A percentile compares a stretch with the other conserved stretches of the same genome.
phyloP scores from a whole-genome alignment of 2,888 invertebrate species.

The Polietes domitor region DNA sequence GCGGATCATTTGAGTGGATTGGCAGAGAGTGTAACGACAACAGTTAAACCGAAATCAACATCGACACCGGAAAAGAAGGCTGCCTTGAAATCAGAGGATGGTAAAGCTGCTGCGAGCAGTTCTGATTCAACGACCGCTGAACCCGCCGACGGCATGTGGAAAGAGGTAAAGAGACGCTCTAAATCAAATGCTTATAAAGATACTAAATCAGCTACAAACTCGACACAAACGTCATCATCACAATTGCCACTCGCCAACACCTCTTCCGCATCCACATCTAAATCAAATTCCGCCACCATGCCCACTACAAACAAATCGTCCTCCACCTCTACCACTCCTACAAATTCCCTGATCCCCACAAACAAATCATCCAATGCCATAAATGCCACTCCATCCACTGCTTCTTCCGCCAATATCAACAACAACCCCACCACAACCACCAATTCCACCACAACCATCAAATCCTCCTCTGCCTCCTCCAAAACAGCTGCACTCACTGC shows the following conservation, averaged over 20 bases:
- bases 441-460: constrained; percentile 66
- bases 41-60: constrained; percentile 68
- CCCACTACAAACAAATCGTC: constrained; percentile 64
- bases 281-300: constrained; percentile 56
- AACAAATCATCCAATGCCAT: constrained; percentile 68
- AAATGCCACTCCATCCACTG: constrained; percentile 55
- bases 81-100: neutral
- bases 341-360: constrained; percentile 24
- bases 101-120: constrained; percentile 45
- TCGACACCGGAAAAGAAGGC: constrained; percentile 72
- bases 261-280: constrained; percentile 52
- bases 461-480: constrained; percentile 75
- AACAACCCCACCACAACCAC: constrained; percentile 56
- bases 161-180: constrained; percentile 84
- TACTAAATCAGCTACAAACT: constrained; percentile 75
- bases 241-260: constrained; percentile 68
- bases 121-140: constrained; percentile 65
- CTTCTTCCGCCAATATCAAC: constrained; percentile 48
- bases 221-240: constrained; percentile 71
- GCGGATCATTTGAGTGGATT: constrained; percentile 78
- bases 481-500: constrained; percentile 76
- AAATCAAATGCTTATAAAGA: constrained; percentile 82
- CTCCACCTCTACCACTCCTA: constrained; percentile 20
- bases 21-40: constrained; percentile 76
- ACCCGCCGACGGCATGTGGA: constrained; percentile 78